phyloP scores from a whole-genome alignment of 1,140 invertebrate species.

The Zaprionus gabonicus region DNA sequence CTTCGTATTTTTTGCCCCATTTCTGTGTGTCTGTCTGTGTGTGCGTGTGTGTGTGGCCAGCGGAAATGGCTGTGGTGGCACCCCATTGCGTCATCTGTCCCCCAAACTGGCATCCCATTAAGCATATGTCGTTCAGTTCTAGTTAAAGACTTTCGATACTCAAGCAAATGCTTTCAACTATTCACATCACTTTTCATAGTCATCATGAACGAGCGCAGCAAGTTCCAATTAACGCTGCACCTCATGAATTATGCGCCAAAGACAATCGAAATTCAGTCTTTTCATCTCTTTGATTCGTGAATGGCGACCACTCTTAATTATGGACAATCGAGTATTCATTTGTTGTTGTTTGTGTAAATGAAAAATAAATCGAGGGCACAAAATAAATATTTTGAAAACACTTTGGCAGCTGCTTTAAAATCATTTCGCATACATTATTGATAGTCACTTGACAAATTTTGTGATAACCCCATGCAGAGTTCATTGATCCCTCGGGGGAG shows the following conservation, averaged over 20 bases:
- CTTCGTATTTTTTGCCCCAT: slow-evolving; percentile 22
- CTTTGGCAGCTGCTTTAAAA: background rate
- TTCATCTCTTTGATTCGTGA: background rate
- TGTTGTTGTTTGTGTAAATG: background rate
- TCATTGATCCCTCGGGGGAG: background rate
- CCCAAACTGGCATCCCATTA: slow-evolving; percentile 36
- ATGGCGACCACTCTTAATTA: background rate
- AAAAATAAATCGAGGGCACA: background rate
- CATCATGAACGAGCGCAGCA: too few relatives aligned
- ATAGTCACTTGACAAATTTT: background rate
- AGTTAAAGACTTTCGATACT: slow-evolving; percentile 10
- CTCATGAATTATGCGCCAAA: background rate
- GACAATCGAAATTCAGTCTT: slow-evolving; percentile 7
- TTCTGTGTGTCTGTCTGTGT: background rate
- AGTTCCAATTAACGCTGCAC: slow-evolving; percentile 12
- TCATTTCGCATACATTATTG: background rate
- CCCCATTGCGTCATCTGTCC: slow-evolving; percentile 45
- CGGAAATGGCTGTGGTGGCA: slow-evolving; percentile 61
- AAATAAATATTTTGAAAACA: background rate
- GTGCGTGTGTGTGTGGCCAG: slow-evolving; percentile 7
- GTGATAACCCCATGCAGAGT: background rate
- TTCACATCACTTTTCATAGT: too few relatives aligned
- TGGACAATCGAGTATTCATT: background rate
- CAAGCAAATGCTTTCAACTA: too few relatives aligned
- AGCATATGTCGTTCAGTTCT: slow-evolving; percentile 35